phyloP scores from a whole-genome alignment of 2,113 vertebrate species.

The Phalacrocorax pelagicus region DNA sequence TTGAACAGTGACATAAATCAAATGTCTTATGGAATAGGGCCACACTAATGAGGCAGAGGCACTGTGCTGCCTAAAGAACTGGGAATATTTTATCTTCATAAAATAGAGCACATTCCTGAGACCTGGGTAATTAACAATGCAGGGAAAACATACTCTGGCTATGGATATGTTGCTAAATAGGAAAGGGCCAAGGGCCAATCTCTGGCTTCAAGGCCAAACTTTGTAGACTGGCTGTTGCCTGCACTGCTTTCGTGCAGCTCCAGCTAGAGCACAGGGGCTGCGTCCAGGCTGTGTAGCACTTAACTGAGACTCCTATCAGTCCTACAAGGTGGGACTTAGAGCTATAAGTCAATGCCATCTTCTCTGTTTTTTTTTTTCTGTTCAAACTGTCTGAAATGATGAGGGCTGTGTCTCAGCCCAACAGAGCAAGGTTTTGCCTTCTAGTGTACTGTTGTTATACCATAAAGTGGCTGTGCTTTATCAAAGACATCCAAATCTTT shows the following conservation, averaged over 20 bases:
- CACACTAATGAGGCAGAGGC: neutral
- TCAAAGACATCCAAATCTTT: neutral
- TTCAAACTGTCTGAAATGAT: neutral
- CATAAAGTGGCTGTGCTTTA: neutral
- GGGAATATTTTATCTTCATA: neutral
- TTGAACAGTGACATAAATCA: neutral
- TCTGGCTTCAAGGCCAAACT: neutral
- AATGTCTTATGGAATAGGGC: neutral
- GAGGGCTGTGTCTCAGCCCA: neutral
- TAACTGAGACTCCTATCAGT: neutral
- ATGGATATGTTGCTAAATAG: neutral
- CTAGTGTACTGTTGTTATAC: neutral
- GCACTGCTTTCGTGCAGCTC: neutral
- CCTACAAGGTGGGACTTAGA: rapidly evolving
- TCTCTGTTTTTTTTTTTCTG: neutral
- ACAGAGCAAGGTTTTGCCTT: neutral
- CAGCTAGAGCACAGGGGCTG: neutral
- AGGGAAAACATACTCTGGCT: neutral
- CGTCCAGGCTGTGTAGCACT: neutral
- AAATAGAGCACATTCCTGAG: neutral
- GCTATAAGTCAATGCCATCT: neutral
- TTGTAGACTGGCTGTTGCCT: neutral
- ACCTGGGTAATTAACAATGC: neutral
- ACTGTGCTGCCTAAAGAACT: neutral
- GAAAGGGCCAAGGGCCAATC: neutral